A percentile compares a stretch with the other conserved stretches of the same genome.
These are phyloP conservation scores for Odontamblyopus lacepedii DNA, from an alignment of 2,797 vertebrate species.

Conservation along the genomic window DNA sequence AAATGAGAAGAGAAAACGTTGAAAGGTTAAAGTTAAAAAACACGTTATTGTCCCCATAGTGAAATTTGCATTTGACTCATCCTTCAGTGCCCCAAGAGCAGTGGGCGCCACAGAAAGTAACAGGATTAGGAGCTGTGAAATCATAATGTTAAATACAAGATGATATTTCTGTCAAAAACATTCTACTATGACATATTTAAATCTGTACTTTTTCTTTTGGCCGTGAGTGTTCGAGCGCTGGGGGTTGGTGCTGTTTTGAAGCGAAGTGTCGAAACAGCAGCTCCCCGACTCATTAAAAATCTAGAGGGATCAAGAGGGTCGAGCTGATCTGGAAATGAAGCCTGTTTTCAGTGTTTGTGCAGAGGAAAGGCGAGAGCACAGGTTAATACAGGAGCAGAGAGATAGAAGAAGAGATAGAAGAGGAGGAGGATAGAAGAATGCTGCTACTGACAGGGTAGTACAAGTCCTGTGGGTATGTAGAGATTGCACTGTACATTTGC, in stretches of 20 bases:
- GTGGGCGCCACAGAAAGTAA: too few species aligned
- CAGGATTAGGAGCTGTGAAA: too few species aligned
- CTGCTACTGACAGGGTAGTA: neutral
- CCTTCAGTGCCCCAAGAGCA: too few species aligned
- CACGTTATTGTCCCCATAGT: too few species aligned
- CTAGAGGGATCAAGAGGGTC: constrained; percentile 10
- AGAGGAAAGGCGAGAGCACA: neutral
- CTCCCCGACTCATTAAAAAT: constrained; percentile 11
- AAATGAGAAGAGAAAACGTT: too few species aligned
- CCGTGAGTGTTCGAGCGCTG: neutral
- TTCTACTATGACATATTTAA: neutral
- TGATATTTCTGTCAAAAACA: neutral
- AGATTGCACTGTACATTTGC: neutral
- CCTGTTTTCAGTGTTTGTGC: neutral
- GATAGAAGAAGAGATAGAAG: neutral
- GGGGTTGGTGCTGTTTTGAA: neutral
- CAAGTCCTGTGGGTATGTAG: neutral
- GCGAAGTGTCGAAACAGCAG: neutral
- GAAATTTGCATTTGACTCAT: too few species aligned
- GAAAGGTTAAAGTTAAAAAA: too few species aligned
- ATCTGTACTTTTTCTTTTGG: neutral
- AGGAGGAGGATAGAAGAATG: neutral
- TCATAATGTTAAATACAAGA: too few species aligned
- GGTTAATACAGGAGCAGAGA: neutral
- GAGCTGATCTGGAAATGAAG: constrained; percentile 9